A percentile compares a stretch with the other conserved stretches of the same genome.
Conservation (phyloP, 2,797 vertebrate species). For the Fundulus diaphanus region DNA sequence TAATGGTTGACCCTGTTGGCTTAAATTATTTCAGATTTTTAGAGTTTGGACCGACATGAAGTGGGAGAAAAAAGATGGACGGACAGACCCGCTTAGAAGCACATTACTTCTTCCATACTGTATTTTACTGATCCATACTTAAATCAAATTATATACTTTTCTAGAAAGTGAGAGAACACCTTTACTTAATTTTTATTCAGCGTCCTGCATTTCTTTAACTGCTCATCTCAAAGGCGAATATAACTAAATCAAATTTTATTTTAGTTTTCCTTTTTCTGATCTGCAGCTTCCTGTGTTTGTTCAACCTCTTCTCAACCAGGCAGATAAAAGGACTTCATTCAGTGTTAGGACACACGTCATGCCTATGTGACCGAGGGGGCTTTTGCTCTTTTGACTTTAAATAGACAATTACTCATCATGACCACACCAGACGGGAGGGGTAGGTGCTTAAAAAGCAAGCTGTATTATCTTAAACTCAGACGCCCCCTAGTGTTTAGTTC, state of each 20-base stretch:
- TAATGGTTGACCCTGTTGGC: background rate
- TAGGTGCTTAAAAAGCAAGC: background rate
- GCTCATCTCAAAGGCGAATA: conserved; percentile 13
- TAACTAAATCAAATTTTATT: conserved; percentile 33
- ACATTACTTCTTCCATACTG: background rate
- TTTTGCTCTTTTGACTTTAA: conserved; percentile 34
- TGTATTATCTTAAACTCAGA: conserved; percentile 61
- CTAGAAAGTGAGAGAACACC: background rate
- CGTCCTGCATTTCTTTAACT: background rate
- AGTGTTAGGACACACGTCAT: conserved; percentile 44
- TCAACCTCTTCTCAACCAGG: conserved; percentile 56
- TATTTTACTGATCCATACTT: background rate
- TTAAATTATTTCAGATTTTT: background rate
- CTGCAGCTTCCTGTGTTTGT: conserved; percentile 41
- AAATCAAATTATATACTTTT: background rate
- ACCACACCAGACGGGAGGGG: conserved; percentile 19
- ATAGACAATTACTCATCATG: conserved; percentile 57
- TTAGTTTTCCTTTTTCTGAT: conserved; percentile 38
- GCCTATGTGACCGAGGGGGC: conserved; percentile 13
- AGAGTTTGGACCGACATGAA: background rate
- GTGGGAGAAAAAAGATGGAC: background rate
- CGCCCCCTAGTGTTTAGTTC: conserved; percentile 74
- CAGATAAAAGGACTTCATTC: conserved; percentile 31
- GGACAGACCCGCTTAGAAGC: too few relatives aligned
- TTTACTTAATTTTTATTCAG: background rate